Base-by-base conservation (phyloP, 2,888 invertebrate species). In the Psylliodes chrysocephalus region DNA sequence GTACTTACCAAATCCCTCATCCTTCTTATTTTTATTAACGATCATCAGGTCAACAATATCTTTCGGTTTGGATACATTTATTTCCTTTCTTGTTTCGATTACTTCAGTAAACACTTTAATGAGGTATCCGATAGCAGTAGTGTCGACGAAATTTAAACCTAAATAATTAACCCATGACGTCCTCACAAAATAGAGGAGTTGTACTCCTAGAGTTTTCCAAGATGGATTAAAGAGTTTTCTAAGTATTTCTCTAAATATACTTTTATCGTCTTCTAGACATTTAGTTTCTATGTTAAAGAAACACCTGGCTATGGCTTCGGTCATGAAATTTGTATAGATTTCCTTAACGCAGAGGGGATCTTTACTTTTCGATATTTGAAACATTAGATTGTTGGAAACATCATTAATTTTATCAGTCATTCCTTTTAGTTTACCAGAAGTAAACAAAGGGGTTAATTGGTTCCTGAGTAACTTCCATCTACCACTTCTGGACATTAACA, bases 381-480 rank as follows among this genome's bases (percentile, higher is more conserved):
- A 1, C 38, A 46, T 14, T 8, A 64, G 33, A 25, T 28, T 25
- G 7, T 40, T 60, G 3, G 38, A 46, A 15, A 63, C 44, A 7
- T 15, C 40, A 6, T 80, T 70, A 66, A 86, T 82, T 10, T 84
- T 72, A 0, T 81, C 80, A 18, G 84, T 81, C 86, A 87, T 86
- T 35, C 74, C 77, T 72, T 84, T 86, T 60, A 88, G 77, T 75
- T 87, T 88, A 14, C 85, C 86, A 0, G 84, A 82, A 0, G 86
- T 85, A 71, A 88, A 84, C 0, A 85, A 83, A 0, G 87, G 87
- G 0, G 85, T 83, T 28, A 87, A 75, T 67, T 85, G 86, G 0
- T 81, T 73, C 17, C 88, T 79, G 12, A 86, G 72, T 38, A 78
- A 78, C 71, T 83, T 86, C 88, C 88, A 88, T 1, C 82, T 81